Conservation (phyloP, 2,888 invertebrate genomes). For the Hetaerina titia region DNA sequence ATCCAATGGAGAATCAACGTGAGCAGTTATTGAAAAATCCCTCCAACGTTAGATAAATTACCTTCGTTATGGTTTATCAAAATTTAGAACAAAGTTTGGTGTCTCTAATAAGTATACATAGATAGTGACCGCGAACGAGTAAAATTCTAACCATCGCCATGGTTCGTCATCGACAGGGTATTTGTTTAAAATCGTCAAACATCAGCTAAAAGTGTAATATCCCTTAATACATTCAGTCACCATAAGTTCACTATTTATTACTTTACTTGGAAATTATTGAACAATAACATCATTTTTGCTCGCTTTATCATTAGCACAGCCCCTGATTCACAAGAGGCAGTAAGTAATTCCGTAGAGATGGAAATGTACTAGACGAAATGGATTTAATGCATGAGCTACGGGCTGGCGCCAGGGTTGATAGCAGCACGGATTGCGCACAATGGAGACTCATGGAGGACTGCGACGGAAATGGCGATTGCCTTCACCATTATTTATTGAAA, state of each 20-base stretch:
- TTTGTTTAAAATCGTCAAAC: too few relatives aligned
- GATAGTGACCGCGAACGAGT: too few relatives aligned
- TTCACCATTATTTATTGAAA: neutral
- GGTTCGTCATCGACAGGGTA: too few relatives aligned
- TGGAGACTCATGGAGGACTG: neutral
- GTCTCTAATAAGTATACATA: too few relatives aligned
- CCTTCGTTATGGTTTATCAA: too few relatives aligned
- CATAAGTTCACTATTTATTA: neutral
- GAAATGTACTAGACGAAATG: neutral
- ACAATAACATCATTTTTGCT: neutral
- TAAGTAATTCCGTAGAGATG: neutral
- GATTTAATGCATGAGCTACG: neutral
- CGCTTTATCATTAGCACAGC: neutral
- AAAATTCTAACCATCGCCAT: too few relatives aligned
- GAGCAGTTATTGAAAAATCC: too few relatives aligned
- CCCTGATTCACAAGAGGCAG: neutral
- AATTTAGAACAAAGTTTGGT: too few relatives aligned
- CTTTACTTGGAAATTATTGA: neutral
- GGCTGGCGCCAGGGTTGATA: neutral
- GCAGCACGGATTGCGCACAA: neutral
- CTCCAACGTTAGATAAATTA: too few relatives aligned
- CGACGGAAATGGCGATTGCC: neutral
- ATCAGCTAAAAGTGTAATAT: too few relatives aligned
- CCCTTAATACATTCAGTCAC: too few relatives aligned
- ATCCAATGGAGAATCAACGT: too few relatives aligned